phyloP scores from a whole-genome alignment of 2,113 vertebrate genomes.

The Thermophis baileyi region DNA sequence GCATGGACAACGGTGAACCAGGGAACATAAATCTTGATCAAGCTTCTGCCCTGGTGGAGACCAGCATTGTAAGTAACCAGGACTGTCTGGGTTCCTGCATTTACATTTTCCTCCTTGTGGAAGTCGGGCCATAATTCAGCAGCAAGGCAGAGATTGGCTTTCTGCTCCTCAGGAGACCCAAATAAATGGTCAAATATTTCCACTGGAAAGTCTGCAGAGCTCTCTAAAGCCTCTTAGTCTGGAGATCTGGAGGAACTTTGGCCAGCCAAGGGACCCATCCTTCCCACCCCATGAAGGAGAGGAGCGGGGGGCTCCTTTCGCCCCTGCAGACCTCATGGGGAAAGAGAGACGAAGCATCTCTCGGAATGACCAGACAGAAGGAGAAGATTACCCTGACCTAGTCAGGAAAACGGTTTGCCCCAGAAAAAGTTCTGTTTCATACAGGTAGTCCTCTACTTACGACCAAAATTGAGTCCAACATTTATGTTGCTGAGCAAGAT shows the following conservation, averaged over 20 bases:
- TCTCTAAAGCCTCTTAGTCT: not conserved
- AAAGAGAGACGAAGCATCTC: not conserved
- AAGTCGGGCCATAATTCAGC: not conserved
- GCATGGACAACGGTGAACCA: not conserved
- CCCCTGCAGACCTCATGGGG: not conserved
- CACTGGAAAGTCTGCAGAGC: not conserved
- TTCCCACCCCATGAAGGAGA: not conserved
- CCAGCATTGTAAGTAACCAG: not conserved
- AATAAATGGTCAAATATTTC: not conserved
- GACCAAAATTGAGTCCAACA: too few species aligned
- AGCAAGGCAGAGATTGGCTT: not conserved
- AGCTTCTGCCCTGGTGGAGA: not conserved
- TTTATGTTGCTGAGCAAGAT: too few species aligned
- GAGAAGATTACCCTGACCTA: not conserved
- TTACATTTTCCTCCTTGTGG: not conserved
- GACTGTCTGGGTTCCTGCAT: not conserved
- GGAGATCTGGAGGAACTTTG: not conserved
- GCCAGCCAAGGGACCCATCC: not conserved
- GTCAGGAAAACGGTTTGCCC: not conserved
- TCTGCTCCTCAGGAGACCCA: not conserved
- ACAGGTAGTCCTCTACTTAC: too few species aligned
- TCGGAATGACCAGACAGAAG: not conserved
- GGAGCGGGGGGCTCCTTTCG: not conserved
- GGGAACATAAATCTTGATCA: not conserved
- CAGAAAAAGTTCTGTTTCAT: not conserved